A percentile compares a stretch with the other conserved stretches of the same genome.
These are phyloP conservation scores for Tokudaia tokunoshimensis DNA, from an alignment of 2,797 vertebrate species.

Conservation along the genomic window DNA sequence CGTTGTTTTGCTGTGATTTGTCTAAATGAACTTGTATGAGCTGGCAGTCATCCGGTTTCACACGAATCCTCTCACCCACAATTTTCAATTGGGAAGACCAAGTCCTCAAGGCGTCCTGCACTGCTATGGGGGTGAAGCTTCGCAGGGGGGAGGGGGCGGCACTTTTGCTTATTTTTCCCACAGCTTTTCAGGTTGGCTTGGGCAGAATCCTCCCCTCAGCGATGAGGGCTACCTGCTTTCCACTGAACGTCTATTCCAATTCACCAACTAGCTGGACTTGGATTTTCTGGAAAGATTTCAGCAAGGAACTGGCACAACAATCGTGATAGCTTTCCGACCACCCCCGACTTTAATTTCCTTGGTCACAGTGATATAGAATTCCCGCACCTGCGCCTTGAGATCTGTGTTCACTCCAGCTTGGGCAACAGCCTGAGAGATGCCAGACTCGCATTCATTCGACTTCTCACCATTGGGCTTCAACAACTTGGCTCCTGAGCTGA, in stretches of 20 bases:
- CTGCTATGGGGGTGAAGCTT: neutral
- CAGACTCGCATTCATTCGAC: neutral
- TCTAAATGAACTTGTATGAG: neutral
- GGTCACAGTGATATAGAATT: neutral
- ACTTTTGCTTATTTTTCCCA: neutral
- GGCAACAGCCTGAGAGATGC: neutral
- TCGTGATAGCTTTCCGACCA: neutral
- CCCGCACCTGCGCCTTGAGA: neutral
- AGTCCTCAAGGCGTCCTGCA: neutral
- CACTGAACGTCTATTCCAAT: neutral
- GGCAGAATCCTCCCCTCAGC: neutral
- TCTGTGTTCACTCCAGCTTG: neutral
- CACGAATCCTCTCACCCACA: neutral
- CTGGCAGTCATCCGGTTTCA: neutral
- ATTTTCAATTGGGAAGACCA: neutral
- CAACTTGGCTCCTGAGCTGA: neutral
- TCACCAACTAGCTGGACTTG: neutral
- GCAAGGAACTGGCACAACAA: neutral
- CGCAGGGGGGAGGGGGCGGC: no score
- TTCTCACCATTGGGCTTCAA: neutral
- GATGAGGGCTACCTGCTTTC: neutral
- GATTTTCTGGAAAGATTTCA: neutral
- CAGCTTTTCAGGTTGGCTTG: neutral
- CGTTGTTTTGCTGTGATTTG: neutral
- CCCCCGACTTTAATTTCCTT: neutral